Conservation (phyloP, 2,797 vertebrate species). For the Neomorphus geoffroyi region DNA sequence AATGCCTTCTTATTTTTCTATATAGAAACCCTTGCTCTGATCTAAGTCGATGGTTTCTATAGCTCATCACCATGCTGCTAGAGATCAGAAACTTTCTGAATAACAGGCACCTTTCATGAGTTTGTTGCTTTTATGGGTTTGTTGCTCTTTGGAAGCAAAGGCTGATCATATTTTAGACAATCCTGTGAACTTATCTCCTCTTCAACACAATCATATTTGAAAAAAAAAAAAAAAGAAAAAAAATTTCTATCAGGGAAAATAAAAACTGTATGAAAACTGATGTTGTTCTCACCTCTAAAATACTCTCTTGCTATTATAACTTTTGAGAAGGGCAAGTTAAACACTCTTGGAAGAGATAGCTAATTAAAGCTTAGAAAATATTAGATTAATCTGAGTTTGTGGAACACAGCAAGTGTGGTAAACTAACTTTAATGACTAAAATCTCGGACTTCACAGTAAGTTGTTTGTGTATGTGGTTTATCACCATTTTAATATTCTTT, state of each 20-base stretch:
- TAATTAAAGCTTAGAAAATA: slow-evolving; percentile 58
- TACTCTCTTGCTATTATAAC: not conserved
- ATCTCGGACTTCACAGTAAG: slow-evolving; percentile 26
- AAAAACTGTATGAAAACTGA: not conserved
- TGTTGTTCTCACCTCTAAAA: not conserved
- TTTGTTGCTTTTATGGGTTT: too few species aligned
- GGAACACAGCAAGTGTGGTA: slow-evolving; percentile 23
- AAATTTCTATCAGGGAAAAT: not conserved
- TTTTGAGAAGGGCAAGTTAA: slow-evolving; percentile 17
- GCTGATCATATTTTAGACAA: not conserved
- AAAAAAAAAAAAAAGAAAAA: not conserved
- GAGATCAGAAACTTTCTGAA: not conserved
- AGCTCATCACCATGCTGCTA: not conserved
- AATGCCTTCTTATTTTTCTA: not conserved
- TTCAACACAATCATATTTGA: not conserved
- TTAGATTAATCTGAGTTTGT: slow-evolving; percentile 42
- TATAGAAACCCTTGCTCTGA: not conserved
- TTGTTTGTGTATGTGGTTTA: slow-evolving; percentile 44
- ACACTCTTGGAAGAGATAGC: not conserved
- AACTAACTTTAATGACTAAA: slow-evolving; percentile 38
- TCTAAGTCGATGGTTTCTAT: not conserved
- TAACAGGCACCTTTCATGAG: not conserved
- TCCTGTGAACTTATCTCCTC: not conserved
- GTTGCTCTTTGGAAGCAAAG: not conserved
- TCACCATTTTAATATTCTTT: slow-evolving; percentile 59